Base-by-base conservation (phyloP, 2,113 vertebrate genomes). In the Aythya baeri region DNA sequence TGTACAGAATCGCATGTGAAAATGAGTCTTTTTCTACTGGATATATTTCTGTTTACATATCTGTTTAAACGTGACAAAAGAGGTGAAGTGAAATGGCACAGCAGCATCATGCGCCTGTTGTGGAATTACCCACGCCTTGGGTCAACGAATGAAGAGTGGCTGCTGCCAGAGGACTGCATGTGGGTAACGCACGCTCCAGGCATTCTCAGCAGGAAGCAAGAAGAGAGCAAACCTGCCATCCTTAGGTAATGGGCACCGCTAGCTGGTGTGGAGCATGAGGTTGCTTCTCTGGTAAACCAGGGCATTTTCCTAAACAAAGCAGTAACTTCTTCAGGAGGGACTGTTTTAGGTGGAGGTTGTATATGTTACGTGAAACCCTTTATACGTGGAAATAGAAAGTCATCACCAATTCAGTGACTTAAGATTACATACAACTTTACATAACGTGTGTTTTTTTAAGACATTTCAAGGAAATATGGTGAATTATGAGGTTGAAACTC, bases 11-110 rank as follows among this genome's bases (percentile, higher is more conserved):
- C 96, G 97, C 97, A 97, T 97, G 97, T 97, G 94, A 94, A 90
- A 93, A 91, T 0, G n/a, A 87, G 86, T 92, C 93, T 92, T 97
- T 98, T 98, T 97, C 96, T 98, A 97, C 95, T 97, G 91, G 88
- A 93, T 87, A 59, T 94, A 7, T 96, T 96, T 95, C 90, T 82
- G 92, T 98, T 98, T 98, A 95, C 96, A 96, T 94, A 72, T 85
- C 90, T 91, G 81, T 96, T 85, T 78, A 66, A 91, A 88, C 6
- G 57, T 79, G 88, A 36, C 86, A 61, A 25, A 34, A 76, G 89
- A 73, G 82, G 92, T 34, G 95, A 70, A 52, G 96, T 34, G 52
- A 59, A 78, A 71, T 13, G 84, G 80, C 15, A 67, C 52, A 70
- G 73, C 74, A 74, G 50, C n/a, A 63, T n/a, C 77, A 11, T 5